Base-by-base conservation (phyloP, 2,113 vertebrate species). In the Crypturellus undulatus region DNA sequence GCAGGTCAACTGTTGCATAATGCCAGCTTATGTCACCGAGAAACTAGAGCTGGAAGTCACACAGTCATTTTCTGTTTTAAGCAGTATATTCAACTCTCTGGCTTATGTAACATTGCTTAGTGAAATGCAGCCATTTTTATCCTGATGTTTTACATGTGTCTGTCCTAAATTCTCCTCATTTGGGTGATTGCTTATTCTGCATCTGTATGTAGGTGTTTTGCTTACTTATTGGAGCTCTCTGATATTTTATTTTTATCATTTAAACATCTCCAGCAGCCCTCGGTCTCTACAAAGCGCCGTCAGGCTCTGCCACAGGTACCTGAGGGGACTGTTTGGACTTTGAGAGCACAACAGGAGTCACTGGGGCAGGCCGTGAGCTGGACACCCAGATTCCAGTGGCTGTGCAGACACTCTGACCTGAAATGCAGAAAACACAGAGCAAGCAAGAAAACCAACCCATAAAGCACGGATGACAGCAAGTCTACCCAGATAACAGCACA, bases 1-100 rank as follows among this genome's bases (percentile, higher is more conserved):
- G 32, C 63, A 75, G 64, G 56, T 67, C 8, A 15, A 38, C 45
- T 6, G 6, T 97, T 94, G 93, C 85, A 42, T 34, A 78, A 94
- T 38, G 52, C 64, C 49, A 54, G 72, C 47, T 16, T 1, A 34
- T 81, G 30, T 26, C 32, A 68, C 91, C 94, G 72, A 90, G 90
- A 96, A 96, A 97, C 65, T 84, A 94, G 94, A 97, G 95, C 76
- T 68, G 91, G 94, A 96, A 96, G 90, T 90, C 26, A 51, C 49
- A 51, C 7, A 16, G 58, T 32, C 10, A 6, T 73, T 91, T 91
- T 65, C 49, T 65, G 25, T 4, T 85, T 63, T 87, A 60, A 88
- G 63, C 45, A 16, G 56, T 47, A 2, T 42, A 73, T 34, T 38
- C 47, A 60, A 51, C 87, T 56, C 82, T 76, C 58, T 47, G 32